phyloP scores from a whole-genome alignment of 1,140 invertebrate species.

The Chionoecetes opilio region DNA sequence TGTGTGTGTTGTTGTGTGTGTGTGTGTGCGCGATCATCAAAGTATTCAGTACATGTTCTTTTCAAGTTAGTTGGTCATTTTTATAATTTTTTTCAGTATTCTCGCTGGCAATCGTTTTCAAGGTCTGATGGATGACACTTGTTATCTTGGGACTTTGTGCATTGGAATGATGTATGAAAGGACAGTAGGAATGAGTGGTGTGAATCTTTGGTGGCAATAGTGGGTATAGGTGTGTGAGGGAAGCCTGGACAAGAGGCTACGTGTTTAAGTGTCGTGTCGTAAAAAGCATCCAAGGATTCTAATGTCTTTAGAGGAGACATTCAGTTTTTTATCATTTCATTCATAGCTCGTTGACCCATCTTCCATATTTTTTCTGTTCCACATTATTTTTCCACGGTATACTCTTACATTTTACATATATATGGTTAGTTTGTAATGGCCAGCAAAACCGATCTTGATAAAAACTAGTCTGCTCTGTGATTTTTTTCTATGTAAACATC shows the following conservation, averaged over 20 bases:
- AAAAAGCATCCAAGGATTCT: neutral
- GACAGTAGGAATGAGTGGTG: neutral
- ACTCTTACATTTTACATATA: neutral
- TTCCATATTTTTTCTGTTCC: neutral
- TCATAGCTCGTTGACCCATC: neutral
- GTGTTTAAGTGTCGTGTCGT: no score
- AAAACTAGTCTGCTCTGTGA: slow-evolving; percentile 72
- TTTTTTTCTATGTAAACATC: slow-evolving; percentile 56
- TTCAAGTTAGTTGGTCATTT: neutral
- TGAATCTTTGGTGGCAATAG: slow-evolving; percentile 1
- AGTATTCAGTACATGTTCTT: neutral
- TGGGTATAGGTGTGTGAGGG: neutral
- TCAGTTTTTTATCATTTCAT: neutral
- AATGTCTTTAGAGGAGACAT: neutral
- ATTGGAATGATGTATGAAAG: neutral
- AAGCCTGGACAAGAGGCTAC: neutral
- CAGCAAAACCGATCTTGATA: slow-evolving; percentile 66
- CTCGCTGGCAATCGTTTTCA: neutral
- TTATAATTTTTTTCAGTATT: neutral
- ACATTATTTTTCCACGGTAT: neutral
- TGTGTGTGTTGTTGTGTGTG: neutral
- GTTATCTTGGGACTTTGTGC: neutral
- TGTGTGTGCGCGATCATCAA: neutral
- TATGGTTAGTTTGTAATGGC: slow-evolving; percentile 58
- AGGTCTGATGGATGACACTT: neutral